Evolutionary conservation across 2,888 invertebrate species (phyloP).

Genomic region (Aplocera efformata): DNA sequence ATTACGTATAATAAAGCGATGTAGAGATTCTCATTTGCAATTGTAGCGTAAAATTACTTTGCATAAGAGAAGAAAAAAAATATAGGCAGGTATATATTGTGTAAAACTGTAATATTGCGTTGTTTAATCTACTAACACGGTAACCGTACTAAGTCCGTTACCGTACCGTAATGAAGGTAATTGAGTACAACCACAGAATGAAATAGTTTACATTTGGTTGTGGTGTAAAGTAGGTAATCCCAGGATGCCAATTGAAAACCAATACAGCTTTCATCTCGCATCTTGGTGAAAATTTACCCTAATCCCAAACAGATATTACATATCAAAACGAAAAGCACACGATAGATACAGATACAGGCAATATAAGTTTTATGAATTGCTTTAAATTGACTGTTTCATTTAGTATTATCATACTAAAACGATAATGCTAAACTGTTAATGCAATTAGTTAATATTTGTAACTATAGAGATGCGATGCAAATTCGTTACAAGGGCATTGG

Average conservation of each 20-base stretch:
- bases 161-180: conserved; percentile 35
- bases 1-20: conserved; percentile 2
- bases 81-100: conserved; percentile 1
- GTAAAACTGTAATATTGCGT: conserved; percentile 13
- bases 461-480: not conserved
- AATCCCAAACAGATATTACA: too few species aligned
- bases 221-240: too few species aligned
- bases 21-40: conserved; percentile 5
- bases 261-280: too few species aligned
- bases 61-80: conserved; percentile 7
- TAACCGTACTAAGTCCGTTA: conserved; percentile 24
- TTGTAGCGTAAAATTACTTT: conserved; percentile 8
- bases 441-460: too few species aligned
- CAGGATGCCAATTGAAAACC: too few species aligned
- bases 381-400: too few species aligned
- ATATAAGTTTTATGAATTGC: too few species aligned
- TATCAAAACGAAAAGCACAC: too few species aligned
- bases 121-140: conserved; percentile 7
- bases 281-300: too few species aligned
- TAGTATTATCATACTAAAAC: too few species aligned
- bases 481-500: conserved; percentile 12
- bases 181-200: conserved; percentile 24
- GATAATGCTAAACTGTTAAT: too few species aligned
- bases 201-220: conserved; percentile 1
- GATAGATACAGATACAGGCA: too few species aligned